Evolutionary conservation across 2,888 invertebrate genomes (phyloP), one percentile per base, ranked within the genome.

Genomic region (Eudemis profundana): DNA sequence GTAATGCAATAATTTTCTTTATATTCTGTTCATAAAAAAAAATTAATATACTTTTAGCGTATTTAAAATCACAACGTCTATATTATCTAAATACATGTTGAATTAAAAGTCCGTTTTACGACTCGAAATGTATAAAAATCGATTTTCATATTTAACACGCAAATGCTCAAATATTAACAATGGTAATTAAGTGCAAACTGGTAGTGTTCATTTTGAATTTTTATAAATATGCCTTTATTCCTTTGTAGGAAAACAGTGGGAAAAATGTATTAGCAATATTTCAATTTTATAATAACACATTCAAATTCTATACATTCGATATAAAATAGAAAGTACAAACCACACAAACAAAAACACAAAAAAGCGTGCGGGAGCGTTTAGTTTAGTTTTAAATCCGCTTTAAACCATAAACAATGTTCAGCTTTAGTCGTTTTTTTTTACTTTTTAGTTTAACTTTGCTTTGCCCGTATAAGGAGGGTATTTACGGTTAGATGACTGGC

Each of bases 321-420:
- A 33, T 33, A 1, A 2, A 33, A 33, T n/a, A 57, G 57, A 57
- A 27, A 17, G 33, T 50, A 51, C 57, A n/a, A 44, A 27, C 33
- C 12, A 38, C 15, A 27, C 12, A 29, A 21, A 53, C 51, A 27
- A 33, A 56, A 42, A 56, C n/a, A 40, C 27, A 15, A 61, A 49
- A 23, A 65, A 65, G 65, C 65, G 65, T 60, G 65, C 53, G n/a
- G 40, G 4, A 17, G 59, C 51, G 10, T 60, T 65, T 23, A 59
- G 53, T 38, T 50, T 59, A 15, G 29, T 59, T 65, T 65, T 46
- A 64, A 46, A 53, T 65, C 46, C 38, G 65, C 65, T 23, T 65
- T 65, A 60, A 65, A 65, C 65, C 65, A 65, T 59, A 65, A 60
- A 65, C 65, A 65, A 65, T 46, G n/a, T 61, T 50, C 40, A 33